Evolutionary conservation across 1,140 invertebrate species (phyloP).

Genomic region (Thaumatotibia leucotreta): DNA sequence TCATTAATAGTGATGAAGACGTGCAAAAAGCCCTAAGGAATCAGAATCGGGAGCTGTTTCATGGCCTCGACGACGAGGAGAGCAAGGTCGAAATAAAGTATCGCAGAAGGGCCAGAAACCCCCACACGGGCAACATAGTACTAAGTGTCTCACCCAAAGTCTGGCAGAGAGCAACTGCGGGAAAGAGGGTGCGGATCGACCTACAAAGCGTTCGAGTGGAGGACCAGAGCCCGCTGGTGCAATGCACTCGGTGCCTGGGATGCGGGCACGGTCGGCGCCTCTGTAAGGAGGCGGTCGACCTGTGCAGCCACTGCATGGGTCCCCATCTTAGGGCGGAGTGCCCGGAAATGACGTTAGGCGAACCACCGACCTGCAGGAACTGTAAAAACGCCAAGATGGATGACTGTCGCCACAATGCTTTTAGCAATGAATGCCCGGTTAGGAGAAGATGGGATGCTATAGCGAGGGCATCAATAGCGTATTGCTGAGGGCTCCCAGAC

Average conservation of each 20-base stretch:
- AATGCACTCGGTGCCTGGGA: constrained; percentile 22
- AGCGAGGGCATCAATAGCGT: not conserved
- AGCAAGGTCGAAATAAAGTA: constrained; percentile 8
- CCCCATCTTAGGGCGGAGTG: too few relatives aligned
- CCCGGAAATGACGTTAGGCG: too few relatives aligned
- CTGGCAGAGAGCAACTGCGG: not conserved
- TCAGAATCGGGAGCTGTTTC: constrained; percentile 21
- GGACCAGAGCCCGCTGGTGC: constrained; percentile 24
- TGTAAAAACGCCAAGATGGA: not conserved
- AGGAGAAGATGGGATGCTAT: too few relatives aligned
- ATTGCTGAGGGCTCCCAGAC: not conserved
- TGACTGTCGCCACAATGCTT: too few relatives aligned
- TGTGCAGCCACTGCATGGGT: too few relatives aligned
- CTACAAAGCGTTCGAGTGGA: constrained; percentile 9
- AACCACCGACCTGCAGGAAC: not conserved
- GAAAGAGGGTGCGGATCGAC: not conserved
- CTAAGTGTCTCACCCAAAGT: constrained; percentile 13
- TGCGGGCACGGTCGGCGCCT: too few relatives aligned
- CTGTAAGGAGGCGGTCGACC: too few relatives aligned
- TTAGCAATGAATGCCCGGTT: too few relatives aligned
- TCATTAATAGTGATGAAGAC: constrained; percentile 19
- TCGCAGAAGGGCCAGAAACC: constrained; percentile 20
- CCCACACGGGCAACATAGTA: constrained; percentile 1
- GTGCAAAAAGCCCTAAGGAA: constrained; percentile 14
- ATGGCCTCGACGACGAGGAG: constrained; percentile 2